Evolutionary conservation across 2,113 vertebrate genomes (phyloP), one percentile per base, ranked within the genome.

Genomic region (Ciconia stormi): DNA sequence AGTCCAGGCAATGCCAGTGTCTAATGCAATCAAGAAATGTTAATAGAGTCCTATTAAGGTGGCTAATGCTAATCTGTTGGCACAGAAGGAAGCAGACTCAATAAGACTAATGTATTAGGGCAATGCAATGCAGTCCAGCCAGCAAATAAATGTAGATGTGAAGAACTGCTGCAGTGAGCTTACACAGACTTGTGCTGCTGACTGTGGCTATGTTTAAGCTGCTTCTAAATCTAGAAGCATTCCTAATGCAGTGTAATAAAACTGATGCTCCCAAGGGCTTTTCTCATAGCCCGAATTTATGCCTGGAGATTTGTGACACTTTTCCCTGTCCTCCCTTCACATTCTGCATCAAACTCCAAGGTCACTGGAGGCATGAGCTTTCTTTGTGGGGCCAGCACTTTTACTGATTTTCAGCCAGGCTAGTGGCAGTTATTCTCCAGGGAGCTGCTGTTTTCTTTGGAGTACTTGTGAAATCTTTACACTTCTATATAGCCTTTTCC

Each of bases 21-120:
- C 44, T 96, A 95, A 97, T 94, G 72, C 59, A 91, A 94, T 97
- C 85, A 95, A 78, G 89, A 86, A 92, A 85, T 84, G 65, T 84
- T 97, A 96, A 97, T 85, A 88, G 89, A 96, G 78, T 93, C 36
- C 70, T 89, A 8, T 91, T 82, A 85, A 76, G 59, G 78, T 91
- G 40, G 62, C 42, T 89, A 36, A 77, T 93, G 81, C 67, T 90
- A 49, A 85, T 92, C 70, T 82, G 30, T 27, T 93, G 89, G 78
- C 87, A 46, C 53, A 63, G 71, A 90, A 56, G 44, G 62, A 91
- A 93, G 62, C 81, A 73, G 74, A 80, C 49, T 91, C 71, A 58
- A 0, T 47, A 65, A 77, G 52, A 50, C 53, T 63, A 21, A 42
- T 81, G 34, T 70, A 23, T 62, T 44, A 38, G 49, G 47, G 47